Conservation (phyloP, 1,140 invertebrate genomes). For the Ridgeia piscesae region DNA sequence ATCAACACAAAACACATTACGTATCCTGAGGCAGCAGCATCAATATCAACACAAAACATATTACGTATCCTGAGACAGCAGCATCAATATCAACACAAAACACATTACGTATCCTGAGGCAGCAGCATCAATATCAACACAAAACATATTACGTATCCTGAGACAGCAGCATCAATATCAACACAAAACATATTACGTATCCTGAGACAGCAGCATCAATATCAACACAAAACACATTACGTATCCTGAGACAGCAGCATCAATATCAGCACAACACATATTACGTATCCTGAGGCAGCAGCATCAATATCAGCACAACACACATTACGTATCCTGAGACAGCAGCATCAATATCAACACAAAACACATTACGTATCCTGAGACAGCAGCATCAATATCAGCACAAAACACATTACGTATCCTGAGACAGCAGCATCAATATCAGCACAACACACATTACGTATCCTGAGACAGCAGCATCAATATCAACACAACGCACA, state of each 20-base stretch:
- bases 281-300: background rate
- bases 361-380: background rate
- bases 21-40: background rate
- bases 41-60: background rate
- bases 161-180: background rate
- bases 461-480: background rate
- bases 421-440: background rate
- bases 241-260: background rate
- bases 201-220: background rate
- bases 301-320: background rate
- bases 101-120: background rate
- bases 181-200: background rate
- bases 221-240: background rate
- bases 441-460: background rate
- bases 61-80: background rate
- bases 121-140: background rate
- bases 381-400: background rate
- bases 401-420: background rate
- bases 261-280: background rate
- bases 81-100: background rate
- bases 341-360: background rate
- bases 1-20: background rate
- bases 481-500: background rate
- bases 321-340: background rate
- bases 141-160: background rate